These are phyloP conservation scores for Chrysoperla carnea DNA, from an alignment of 1,140 invertebrate genomes.

Conservation along the genomic window DNA sequence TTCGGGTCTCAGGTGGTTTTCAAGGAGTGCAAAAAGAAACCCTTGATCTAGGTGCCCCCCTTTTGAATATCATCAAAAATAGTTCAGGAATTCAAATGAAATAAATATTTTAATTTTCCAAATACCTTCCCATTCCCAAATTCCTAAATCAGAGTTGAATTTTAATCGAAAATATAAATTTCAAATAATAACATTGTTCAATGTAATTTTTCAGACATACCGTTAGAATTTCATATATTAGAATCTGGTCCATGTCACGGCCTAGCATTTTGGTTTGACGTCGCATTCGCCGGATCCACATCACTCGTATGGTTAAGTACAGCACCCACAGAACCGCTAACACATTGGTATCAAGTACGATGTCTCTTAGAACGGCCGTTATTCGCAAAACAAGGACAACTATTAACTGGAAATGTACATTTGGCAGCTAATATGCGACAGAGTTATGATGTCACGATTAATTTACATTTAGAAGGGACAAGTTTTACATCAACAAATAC, in stretches of 20 bases:
- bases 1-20: no score
- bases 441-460: constrained; percentile 98
- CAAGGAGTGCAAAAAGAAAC: no score
- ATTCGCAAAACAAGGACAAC: constrained; percentile 87
- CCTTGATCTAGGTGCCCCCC: no score
- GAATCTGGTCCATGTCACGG: constrained; percentile 94
- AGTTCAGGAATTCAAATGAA: no score
- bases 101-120: no score
- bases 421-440: constrained; percentile 91
- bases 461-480: constrained; percentile 77
- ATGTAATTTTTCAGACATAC: constrained; percentile 49
- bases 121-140: no score
- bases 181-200: background rate
- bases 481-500: constrained; percentile 71
- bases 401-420: constrained; percentile 71
- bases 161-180: background rate
- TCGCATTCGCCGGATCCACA: constrained; percentile 86
- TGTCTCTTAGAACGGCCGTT: constrained; percentile 88
- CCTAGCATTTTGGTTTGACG: constrained; percentile 99
- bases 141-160: no score
- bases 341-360: constrained; percentile 99
- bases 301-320: constrained; percentile 96
- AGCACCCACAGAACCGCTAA: constrained; percentile 92
- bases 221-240: constrained; percentile 81
- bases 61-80: no score